Evolutionary conservation across 2,888 invertebrate genomes (phyloP).

Genomic region (Dryadula phaetusa): DNA sequence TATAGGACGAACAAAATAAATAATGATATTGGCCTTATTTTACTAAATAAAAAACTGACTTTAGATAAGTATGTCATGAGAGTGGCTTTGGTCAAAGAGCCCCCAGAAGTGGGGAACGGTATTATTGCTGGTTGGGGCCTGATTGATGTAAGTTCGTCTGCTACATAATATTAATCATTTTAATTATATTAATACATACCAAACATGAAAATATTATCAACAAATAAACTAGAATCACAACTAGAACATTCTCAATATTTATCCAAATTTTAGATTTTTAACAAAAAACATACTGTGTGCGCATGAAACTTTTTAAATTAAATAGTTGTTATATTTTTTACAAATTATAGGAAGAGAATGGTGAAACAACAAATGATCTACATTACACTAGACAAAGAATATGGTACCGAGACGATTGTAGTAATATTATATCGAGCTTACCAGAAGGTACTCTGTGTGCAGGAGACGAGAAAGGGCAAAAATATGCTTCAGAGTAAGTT

Average conservation of each 20-base stretch:
- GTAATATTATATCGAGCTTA: conserved; percentile 20
- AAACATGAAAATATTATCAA: no score
- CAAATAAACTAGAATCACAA: no score
- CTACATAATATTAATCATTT: neutral
- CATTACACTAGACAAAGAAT: conserved; percentile 29
- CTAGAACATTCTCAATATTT: no score
- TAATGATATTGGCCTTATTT: conserved; percentile 37
- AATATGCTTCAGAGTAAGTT: conserved; percentile 40
- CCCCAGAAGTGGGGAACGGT: neutral
- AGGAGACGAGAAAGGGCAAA: conserved; percentile 21
- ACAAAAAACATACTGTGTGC: no score
- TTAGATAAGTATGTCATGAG: conserved; percentile 26
- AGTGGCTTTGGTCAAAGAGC: conserved; percentile 20
- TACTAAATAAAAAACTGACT: conserved; percentile 18
- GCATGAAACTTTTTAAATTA: no score
- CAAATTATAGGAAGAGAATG: conserved; percentile 29
- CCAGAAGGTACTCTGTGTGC: conserved; percentile 36
- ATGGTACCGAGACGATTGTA: conserved; percentile 32
- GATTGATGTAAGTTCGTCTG: conserved; percentile 32
- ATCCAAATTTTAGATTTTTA: no score
- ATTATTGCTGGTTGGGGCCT: conserved; percentile 42
- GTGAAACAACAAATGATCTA: conserved; percentile 24
- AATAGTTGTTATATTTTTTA: neutral
- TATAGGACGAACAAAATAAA: conserved; percentile 8
- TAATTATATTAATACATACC: neutral